Evolutionary conservation across 2,113 vertebrate species (phyloP).

Genomic region (Cheilinus undulatus): DNA sequence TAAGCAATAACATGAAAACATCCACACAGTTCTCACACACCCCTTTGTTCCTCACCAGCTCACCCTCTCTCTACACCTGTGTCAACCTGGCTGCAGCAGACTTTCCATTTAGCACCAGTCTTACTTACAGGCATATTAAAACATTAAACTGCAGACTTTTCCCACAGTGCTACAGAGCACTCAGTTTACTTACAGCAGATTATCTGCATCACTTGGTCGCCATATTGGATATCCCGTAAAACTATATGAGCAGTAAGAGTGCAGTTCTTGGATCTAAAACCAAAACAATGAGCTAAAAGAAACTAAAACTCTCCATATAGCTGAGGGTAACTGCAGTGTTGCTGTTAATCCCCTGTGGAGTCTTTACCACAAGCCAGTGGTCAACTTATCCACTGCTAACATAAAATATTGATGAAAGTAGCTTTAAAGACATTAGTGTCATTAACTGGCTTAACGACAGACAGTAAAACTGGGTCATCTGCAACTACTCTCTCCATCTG

Average conservation of each 20-base stretch:
- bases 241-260: neutral
- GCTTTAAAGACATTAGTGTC: conserved; percentile 10
- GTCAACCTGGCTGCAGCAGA: no score
- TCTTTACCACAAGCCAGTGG: neutral
- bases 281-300: neutral
- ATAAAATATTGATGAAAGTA: conserved; percentile 8
- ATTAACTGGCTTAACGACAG: conserved; percentile 16
- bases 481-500: neutral
- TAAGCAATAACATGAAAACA: no score
- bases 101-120: no score
- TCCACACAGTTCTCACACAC: no score
- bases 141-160: no score
- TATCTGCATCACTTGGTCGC: no score
- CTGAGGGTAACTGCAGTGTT: neutral
- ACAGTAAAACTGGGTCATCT: conserved; percentile 7
- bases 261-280: neutral
- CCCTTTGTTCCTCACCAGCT: no score
- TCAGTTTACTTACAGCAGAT: no score
- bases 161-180: no score
- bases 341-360: neutral
- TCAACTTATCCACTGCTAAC: neutral
- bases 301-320: neutral
- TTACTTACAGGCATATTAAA: no score
- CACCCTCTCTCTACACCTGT: no score
- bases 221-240: neutral